phyloP scores from a whole-genome alignment of 2,113 vertebrate genomes.

The Stigmatopora argus region DNA sequence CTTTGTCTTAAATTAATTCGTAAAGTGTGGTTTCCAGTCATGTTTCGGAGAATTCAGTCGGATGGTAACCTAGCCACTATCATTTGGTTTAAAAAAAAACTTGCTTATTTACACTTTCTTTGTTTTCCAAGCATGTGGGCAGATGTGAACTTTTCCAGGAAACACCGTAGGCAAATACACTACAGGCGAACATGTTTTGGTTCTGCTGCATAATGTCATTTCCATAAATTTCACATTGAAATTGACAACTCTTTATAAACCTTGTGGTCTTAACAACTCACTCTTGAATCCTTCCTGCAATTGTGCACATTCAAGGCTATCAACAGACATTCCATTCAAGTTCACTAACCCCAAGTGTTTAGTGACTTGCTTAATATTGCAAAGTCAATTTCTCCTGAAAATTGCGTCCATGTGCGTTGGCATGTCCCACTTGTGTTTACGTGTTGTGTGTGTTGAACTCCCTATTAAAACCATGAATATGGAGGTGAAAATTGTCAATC shows the following conservation, averaged over 20 bases:
- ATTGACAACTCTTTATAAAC: neutral
- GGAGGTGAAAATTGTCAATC: no score
- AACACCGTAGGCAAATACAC: neutral
- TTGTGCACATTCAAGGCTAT: neutral
- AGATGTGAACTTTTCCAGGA: no score
- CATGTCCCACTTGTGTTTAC: neutral
- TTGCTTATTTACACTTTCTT: no score
- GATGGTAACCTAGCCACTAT: neutral
- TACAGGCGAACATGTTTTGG: neutral
- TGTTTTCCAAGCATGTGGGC: no score
- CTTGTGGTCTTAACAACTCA: neutral
- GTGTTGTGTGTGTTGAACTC: neutral
- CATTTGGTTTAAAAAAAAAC: neutral
- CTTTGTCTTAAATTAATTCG: conserved; percentile 38
- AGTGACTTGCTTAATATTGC: neutral
- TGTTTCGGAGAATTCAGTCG: neutral
- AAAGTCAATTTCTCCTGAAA: neutral
- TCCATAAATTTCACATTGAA: neutral
- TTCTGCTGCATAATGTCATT: neutral
- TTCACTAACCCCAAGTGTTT: neutral
- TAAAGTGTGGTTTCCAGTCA: neutral
- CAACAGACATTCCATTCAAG: neutral
- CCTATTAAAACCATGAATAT: no score
- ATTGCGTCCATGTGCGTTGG: neutral
- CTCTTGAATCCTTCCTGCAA: neutral